Base-by-base conservation (phyloP, 64 coral and sea anemone genomes). In the Porites australiensis region DNA sequence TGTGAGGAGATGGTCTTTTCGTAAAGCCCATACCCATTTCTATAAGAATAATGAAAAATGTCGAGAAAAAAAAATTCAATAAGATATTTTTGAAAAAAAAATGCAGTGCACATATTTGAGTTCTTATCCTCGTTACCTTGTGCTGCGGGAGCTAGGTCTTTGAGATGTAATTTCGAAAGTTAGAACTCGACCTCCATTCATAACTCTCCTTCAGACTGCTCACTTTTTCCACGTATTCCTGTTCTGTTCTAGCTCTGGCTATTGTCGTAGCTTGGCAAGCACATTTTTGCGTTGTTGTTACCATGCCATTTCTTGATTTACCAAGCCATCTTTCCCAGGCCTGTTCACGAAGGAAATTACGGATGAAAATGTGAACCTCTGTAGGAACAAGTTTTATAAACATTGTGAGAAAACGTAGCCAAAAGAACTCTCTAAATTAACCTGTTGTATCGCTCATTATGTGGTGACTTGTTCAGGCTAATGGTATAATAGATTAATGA, bases 11-110 rank as follows among this genome's bases (percentile, higher is more conserved):
- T 59, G 52, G 19, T 89, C 43, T 50, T 82, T 73, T 59, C 46
- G 61, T 11, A 81, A 94, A 44, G 86, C 86, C 86, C 77, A 89
- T 6, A 89, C 92, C 92, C 86, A 94, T 89, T 70, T 89, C 86
- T 94, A 22, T 45, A 78, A 87, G 59, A 70, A 45, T 15, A 90
- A 45, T 11, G 48, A 14, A 80, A 44, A n/a, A 37, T 37, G 27
- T 37, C 59, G 1, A 37, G 27, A 37, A 37, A 0, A 37, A 37
- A 37, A 37, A 37, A 37, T 37, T 37, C 27, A 37, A 37, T 37
- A 37, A 37, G 27, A 37, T 37, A 37, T 37, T 37, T 37, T 37
- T 37, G 27, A 37, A 37, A 37, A 37, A 37, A 37, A 37, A 37
- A 37, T 37, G 27, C 27, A 1, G 27, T 37, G 27, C 27, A 37